Base-by-base conservation (phyloP, 2,797 vertebrate species). In the Sebastes aleutianus region DNA sequence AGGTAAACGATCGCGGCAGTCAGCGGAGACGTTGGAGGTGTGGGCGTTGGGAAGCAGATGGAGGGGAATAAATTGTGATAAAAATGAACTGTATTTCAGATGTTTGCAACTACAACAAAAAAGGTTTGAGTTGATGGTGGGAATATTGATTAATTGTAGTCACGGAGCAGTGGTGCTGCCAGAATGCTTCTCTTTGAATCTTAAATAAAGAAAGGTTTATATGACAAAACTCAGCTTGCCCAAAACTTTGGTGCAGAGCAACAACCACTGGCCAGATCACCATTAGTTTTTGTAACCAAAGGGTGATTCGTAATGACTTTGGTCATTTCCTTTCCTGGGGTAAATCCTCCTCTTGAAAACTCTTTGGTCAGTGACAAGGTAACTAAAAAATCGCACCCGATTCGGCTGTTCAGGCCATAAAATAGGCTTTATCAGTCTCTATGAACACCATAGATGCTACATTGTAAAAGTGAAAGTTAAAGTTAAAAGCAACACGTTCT, bases 91-190 rank as follows among this genome's bases (percentile, higher is more conserved):
- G 56, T 59, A 34, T 22, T 76, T 58, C 63, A 73, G 47, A 67
- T 87, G 76, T 79, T 82, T 73, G 56, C 34, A 26, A 67, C 71
- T 78, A 53, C 39, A 39, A 69, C 9, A 6, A 71, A 26, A 78
- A 53, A 64, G 31, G 39, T 69, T 56, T 50, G 63, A 70, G 56
- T 85, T 24, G 20, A 24, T n/a, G 34, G 14, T 70, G 39, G n/a
- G 69, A 32, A 47, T 47, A 72, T 24, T 79, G 73, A 80, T 78
- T 50, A 3, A 73, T 47, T 53, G 32, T 2, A 14, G 29, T 6
- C 6, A 14, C 0, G 2, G 18, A 53, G 50, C 6, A 11, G 7
- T 32, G 47, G 13, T 5, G 24, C 16, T 59, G 47, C 13, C 39
- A 16, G 3, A 43, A 31, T 24, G 27, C 27, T 16, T 64, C 16